Evolutionary conservation across 2,888 invertebrate species (phyloP).

Genomic region (Tipula lateralis): DNA sequence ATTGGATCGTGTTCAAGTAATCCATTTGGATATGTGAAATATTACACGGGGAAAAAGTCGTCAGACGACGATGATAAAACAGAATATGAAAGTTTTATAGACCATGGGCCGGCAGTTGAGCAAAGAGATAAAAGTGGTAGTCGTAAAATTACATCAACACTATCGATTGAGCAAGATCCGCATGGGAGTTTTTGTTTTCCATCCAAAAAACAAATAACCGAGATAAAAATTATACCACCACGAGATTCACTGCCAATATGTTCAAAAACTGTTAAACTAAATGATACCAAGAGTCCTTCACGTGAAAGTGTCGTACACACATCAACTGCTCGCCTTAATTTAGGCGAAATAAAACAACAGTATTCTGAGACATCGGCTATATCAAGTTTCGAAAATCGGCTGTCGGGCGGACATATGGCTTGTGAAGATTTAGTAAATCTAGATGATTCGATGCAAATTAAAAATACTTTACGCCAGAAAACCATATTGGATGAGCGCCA

Average conservation of each 20-base stretch:
- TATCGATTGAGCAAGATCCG: slow-evolving; percentile 35
- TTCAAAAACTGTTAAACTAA: slow-evolving; percentile 43
- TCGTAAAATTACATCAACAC: slow-evolving; percentile 37
- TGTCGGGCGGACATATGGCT: slow-evolving; percentile 55
- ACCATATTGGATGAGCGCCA: slow-evolving; percentile 52
- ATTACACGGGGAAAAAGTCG: slow-evolving; percentile 53
- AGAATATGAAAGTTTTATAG: slow-evolving; percentile 52
- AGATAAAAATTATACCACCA: background rate
- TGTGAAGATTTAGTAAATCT: slow-evolving; percentile 65
- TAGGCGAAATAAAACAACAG: slow-evolving; percentile 48
- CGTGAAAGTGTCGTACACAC: slow-evolving; percentile 49
- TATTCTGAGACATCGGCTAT: slow-evolving; percentile 59
- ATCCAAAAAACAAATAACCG: background rate
- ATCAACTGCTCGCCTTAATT: slow-evolving; percentile 50
- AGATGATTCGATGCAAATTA: slow-evolving; percentile 56
- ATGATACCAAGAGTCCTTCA: slow-evolving; percentile 42
- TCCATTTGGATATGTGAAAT: slow-evolving; percentile 64
- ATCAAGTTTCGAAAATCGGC: slow-evolving; percentile 55
- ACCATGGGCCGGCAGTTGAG: slow-evolving; percentile 48
- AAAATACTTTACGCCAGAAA: slow-evolving; percentile 42
- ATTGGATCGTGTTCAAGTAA: slow-evolving; percentile 54
- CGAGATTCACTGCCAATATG: slow-evolving; percentile 46
- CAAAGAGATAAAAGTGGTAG: slow-evolving; percentile 44
- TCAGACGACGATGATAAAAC: slow-evolving; percentile 48
- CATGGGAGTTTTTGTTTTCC: slow-evolving; percentile 32